Percentiles rank a stretch among this genome's conserved stretches.
phyloP scores from a whole-genome alignment of 2,888 invertebrate species.

The Lysandra bellargus region DNA sequence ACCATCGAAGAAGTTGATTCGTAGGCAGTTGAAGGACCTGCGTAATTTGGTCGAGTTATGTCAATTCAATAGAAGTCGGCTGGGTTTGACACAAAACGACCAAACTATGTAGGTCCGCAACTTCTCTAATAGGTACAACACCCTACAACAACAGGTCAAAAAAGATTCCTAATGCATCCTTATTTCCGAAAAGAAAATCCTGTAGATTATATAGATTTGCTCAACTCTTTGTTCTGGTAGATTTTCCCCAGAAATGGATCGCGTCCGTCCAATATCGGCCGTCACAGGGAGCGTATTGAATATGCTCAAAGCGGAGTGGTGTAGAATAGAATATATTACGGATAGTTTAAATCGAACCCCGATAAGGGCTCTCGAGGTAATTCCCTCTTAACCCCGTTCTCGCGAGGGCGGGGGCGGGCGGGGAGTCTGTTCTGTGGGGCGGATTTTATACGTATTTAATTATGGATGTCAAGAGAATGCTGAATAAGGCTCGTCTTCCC shows the following conservation, averaged over 20 bases:
- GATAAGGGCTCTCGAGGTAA: conserved; percentile 22
- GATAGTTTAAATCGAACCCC: conserved; percentile 27
- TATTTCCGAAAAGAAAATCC: too few relatives aligned
- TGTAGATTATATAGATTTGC: too few relatives aligned
- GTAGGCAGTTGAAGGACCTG: too few relatives aligned
- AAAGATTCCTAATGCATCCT: too few relatives aligned
- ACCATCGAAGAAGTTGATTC: too few relatives aligned
- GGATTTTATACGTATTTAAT: conserved; percentile 7
- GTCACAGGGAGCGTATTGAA: conserved; percentile 2
- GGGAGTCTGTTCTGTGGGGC: not conserved
- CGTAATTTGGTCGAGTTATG: too few relatives aligned
- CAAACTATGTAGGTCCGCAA: too few relatives aligned
- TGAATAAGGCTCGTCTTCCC: not conserved
- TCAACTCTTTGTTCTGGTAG: not conserved
- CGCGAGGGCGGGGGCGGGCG: not conserved
- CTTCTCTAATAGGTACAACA: too few relatives aligned
- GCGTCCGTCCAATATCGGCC: not conserved
- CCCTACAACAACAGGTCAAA: too few relatives aligned
- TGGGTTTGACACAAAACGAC: too few relatives aligned
- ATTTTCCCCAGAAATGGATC: not conserved
- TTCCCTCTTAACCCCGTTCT: conserved; percentile 27
- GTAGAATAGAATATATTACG: conserved; percentile 21
- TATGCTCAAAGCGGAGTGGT: conserved; percentile 3
- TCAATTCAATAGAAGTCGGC: too few relatives aligned
- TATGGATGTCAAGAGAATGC: conserved; percentile 8